Evolutionary conservation across 2,113 vertebrate species (phyloP).

Genomic region (Dasypus novemcinctus): DNA sequence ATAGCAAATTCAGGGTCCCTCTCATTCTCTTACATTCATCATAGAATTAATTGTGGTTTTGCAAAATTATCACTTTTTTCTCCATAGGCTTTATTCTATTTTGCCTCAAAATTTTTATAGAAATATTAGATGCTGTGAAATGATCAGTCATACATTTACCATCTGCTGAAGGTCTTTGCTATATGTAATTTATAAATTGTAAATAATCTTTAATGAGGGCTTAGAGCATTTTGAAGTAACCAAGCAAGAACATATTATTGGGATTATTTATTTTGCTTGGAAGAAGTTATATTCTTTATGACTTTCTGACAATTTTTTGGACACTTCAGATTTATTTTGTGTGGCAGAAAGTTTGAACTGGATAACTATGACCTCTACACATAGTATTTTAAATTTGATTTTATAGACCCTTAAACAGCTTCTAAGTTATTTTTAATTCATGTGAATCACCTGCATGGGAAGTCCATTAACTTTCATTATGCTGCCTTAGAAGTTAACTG

Average conservation of each 20-base stretch:
- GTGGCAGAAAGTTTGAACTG: constrained; percentile 57
- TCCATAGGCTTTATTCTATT: background rate
- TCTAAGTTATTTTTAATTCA: constrained; percentile 81
- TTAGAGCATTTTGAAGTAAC: background rate
- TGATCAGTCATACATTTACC: background rate
- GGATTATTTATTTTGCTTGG: background rate
- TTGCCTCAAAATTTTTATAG: background rate
- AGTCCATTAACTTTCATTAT: constrained; percentile 76
- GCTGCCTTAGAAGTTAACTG: constrained; percentile 21
- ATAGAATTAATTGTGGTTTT: background rate
- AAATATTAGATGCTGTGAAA: constrained; percentile 2
- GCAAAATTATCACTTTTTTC: background rate
- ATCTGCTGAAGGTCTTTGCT: background rate
- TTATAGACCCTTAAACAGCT: constrained; percentile 65
- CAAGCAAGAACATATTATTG: background rate
- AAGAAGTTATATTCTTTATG: constrained; percentile 44
- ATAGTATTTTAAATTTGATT: constrained; percentile 75
- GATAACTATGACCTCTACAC: constrained; percentile 58
- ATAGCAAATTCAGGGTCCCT: background rate
- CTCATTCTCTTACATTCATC: background rate
- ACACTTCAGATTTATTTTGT: constrained; percentile 63
- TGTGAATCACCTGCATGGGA: constrained; percentile 63
- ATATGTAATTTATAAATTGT: background rate
- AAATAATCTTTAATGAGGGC: background rate
- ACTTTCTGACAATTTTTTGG: constrained; percentile 30